A percentile compares a stretch with the other conserved stretches of the same genome.
These are phyloP conservation scores for Epirrhoe alternata DNA, from an alignment of 2,888 invertebrate species.

Conservation along the genomic window DNA sequence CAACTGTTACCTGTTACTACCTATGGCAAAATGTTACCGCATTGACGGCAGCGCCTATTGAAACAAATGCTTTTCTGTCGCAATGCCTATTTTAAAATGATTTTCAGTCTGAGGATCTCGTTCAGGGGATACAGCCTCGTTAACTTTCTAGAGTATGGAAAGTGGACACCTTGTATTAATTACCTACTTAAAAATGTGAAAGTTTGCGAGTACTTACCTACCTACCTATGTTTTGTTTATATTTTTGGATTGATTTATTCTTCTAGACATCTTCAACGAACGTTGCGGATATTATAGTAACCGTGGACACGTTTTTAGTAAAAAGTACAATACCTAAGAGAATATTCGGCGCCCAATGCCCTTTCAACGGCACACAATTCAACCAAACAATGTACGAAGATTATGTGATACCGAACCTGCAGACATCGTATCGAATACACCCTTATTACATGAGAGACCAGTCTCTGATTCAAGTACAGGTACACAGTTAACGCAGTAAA, in stretches of 20 bases:
- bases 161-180: background rate
- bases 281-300: constrained; percentile 62
- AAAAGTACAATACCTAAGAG: constrained; percentile 70
- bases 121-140: too few relatives aligned
- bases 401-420: constrained; percentile 82
- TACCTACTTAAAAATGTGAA: background rate
- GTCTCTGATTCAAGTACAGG: constrained; percentile 65
- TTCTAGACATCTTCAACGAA: constrained; percentile 65
- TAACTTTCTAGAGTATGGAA: too few relatives aligned
- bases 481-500: constrained; percentile 30
- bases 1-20: too few relatives aligned
- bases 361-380: constrained; percentile 65
- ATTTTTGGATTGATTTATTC: constrained; percentile 7
- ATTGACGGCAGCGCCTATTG: too few relatives aligned
- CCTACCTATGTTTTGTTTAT: too few relatives aligned
- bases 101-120: too few relatives aligned
- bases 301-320: constrained; percentile 65
- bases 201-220: too few relatives aligned
- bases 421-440: constrained; percentile 81
- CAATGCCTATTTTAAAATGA: too few relatives aligned
- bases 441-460: constrained; percentile 72
- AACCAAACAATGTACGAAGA: constrained; percentile 83
- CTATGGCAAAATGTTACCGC: too few relatives aligned
- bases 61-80: too few relatives aligned
- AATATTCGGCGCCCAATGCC: constrained; percentile 71